Conservation (phyloP, 2,797 vertebrate genomes). For the Sebastes matsubarae region DNA sequence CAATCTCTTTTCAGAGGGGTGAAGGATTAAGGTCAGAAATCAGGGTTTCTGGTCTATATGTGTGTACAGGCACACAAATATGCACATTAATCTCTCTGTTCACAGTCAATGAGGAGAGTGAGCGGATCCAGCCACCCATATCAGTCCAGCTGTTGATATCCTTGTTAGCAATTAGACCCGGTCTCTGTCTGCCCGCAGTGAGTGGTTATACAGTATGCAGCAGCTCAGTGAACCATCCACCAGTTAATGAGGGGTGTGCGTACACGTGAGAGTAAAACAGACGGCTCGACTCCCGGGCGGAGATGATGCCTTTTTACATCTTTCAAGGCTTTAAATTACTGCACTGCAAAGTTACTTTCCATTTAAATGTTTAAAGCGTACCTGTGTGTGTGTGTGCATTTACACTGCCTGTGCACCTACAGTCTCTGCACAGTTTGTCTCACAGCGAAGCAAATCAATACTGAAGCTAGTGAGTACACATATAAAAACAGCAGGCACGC, state of each 20-base stretch:
- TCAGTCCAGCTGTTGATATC: slow-evolving; percentile 65
- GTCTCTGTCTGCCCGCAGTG: slow-evolving; percentile 28
- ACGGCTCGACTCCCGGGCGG: not conserved
- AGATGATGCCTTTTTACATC: slow-evolving; percentile 1
- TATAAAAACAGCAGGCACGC: slow-evolving; percentile 62
- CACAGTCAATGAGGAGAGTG: slow-evolving; percentile 21
- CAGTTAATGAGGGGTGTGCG: slow-evolving; percentile 52
- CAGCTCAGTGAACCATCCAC: slow-evolving; percentile 51
- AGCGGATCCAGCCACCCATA: slow-evolving; percentile 48
- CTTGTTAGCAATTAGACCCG: slow-evolving; percentile 68
- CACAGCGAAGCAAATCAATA: slow-evolving; percentile 65
- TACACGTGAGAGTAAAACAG: slow-evolving; percentile 16
- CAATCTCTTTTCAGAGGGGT: not conserved
- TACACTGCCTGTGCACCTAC: not conserved
- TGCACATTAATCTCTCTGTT: slow-evolving; percentile 18
- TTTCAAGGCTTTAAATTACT: slow-evolving; percentile 19
- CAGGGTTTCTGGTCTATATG: not conserved
- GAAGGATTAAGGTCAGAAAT: slow-evolving; percentile 6
- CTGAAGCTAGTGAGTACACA: slow-evolving; percentile 57
- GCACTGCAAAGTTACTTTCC: slow-evolving; percentile 6
- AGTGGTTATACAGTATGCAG: slow-evolving; percentile 29
- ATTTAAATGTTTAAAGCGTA: slow-evolving; percentile 13
- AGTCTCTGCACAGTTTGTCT: slow-evolving; percentile 50
- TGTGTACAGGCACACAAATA: not conserved
- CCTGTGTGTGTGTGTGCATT: not conserved